Percentiles rank a stretch among this genome's conserved stretches.
These are phyloP conservation scores for Pristionchus pacificus DNA, from an alignment of 1,140 invertebrate genomes.

Conservation along the genomic window DNA sequence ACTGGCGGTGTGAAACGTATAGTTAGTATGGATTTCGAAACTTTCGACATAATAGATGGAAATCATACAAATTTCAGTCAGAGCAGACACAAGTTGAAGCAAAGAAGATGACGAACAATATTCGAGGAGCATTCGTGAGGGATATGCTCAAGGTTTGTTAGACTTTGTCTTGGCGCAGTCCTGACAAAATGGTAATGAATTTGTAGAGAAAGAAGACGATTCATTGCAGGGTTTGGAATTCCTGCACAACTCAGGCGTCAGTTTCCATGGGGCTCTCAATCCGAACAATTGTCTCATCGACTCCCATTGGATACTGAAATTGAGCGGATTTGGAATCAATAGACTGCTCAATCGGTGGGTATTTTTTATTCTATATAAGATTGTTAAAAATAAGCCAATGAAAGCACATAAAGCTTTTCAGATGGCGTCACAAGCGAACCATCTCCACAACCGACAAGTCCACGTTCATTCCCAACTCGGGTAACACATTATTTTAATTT, in stretches of 20 bases:
- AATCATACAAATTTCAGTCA: too few species aligned
- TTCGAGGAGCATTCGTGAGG: slow-evolving; percentile 32
- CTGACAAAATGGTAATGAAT: too few species aligned
- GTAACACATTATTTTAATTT: slow-evolving; percentile 8
- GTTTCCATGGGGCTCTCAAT: slow-evolving; percentile 33
- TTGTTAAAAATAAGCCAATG: slow-evolving; percentile 9
- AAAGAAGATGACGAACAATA: slow-evolving; percentile 15
- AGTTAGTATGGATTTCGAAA: too few species aligned
- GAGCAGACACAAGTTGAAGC: slow-evolving; percentile 21
- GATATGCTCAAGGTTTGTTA: slow-evolving; percentile 31
- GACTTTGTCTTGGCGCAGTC: slow-evolving; percentile 2
- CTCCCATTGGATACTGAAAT: slow-evolving; percentile 35
- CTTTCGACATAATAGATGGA: too few species aligned
- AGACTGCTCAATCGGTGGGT: slow-evolving; percentile 21
- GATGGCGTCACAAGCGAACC: slow-evolving; percentile 26
- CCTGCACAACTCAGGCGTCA: slow-evolving; percentile 23
- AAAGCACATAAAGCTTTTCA: slow-evolving; percentile 17
- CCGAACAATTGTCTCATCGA: slow-evolving; percentile 31
- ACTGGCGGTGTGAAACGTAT: too few species aligned
- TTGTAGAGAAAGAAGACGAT: neutral
- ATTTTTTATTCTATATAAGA: too few species aligned
- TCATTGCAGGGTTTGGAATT: slow-evolving; percentile 30
- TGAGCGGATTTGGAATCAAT: slow-evolving; percentile 29
- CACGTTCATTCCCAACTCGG: slow-evolving; percentile 24
- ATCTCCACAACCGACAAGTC: slow-evolving; percentile 10